These are phyloP conservation scores for Etheostoma cragini DNA, from an alignment of 2,113 vertebrate species.

Conservation along the genomic window DNA sequence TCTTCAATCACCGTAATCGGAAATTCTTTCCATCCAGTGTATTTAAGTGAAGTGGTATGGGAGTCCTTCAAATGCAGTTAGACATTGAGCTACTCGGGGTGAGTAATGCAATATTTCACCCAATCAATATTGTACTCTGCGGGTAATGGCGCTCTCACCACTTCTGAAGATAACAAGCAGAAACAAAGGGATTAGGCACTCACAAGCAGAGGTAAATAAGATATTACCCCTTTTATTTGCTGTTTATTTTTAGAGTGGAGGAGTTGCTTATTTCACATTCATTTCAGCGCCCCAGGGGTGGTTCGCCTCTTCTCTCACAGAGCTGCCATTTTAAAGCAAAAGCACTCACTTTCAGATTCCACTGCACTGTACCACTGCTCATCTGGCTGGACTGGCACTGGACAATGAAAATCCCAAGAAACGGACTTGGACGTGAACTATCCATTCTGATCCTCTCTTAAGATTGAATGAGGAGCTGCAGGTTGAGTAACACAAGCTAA, in stretches of 20 bases:
- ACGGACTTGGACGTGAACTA: slow-evolving; percentile 34
- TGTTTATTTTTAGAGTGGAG: slow-evolving; percentile 68
- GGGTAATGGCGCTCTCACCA: slow-evolving; percentile 37
- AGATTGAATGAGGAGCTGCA: slow-evolving; percentile 30
- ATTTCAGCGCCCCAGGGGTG: slow-evolving; percentile 33
- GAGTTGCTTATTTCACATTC: slow-evolving; percentile 64
- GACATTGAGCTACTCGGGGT: slow-evolving; percentile 29
- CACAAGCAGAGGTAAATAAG: slow-evolving; percentile 62
- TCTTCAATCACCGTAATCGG: slow-evolving; percentile 32
- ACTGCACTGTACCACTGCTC: slow-evolving; percentile 33
- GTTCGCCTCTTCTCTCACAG: slow-evolving; percentile 34
- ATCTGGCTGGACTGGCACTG: slow-evolving; percentile 42
- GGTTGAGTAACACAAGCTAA: slow-evolving; percentile 7
- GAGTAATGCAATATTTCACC: slow-evolving; percentile 43
- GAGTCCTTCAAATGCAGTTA: slow-evolving; percentile 46
- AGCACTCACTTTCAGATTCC: slow-evolving; percentile 61
- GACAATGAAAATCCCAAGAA: slow-evolving; percentile 9
- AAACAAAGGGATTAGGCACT: slow-evolving; percentile 53
- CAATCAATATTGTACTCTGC: slow-evolving; percentile 44
- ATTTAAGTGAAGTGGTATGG: slow-evolving; percentile 38
- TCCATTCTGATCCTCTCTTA: slow-evolving; percentile 34
- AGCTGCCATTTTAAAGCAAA: slow-evolving; percentile 62
- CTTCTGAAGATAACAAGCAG: slow-evolving; percentile 50
- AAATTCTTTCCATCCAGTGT: slow-evolving; percentile 33
- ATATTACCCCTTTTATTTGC: slow-evolving; percentile 61